Evolutionary conservation across 2,888 invertebrate species (phyloP).

Genomic region (Lasiommata megera): DNA sequence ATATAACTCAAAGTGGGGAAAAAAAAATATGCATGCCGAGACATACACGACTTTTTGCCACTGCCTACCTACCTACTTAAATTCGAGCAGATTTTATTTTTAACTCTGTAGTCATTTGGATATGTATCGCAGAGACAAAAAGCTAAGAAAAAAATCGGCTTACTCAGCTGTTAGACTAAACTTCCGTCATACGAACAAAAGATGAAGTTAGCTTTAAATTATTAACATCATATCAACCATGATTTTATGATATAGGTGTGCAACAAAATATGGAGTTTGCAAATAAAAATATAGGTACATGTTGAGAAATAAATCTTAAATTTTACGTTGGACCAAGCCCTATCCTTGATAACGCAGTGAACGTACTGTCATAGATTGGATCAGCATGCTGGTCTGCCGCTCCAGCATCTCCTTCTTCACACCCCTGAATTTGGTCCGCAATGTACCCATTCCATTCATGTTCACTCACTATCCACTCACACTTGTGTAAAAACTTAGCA

Average conservation of each 20-base stretch:
- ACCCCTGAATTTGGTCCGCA: constrained; percentile 87
- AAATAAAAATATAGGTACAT: no score
- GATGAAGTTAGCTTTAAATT: neutral
- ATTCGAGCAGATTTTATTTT: constrained; percentile 37
- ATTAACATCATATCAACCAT: no score
- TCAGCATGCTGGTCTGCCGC: constrained; percentile 86
- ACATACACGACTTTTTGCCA: constrained; percentile 14
- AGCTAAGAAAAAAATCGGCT: constrained; percentile 6
- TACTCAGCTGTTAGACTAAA: constrained; percentile 4
- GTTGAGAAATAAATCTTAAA: no score
- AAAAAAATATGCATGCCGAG: constrained; percentile 10
- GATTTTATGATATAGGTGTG: no score
- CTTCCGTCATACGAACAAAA: neutral
- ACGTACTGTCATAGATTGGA: constrained; percentile 92
- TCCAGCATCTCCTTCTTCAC: constrained; percentile 88
- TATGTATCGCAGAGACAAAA: constrained; percentile 30
- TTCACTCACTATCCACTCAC: constrained; percentile 45
- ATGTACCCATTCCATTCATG: constrained; percentile 80
- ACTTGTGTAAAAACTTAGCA: constrained; percentile 34
- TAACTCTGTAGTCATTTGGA: constrained; percentile 36
- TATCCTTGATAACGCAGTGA: constrained; percentile 15
- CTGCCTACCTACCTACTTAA: constrained; percentile 29
- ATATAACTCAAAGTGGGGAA: neutral
- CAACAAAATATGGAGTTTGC: no score
- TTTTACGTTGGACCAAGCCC: neutral